Evolutionary conservation across 2,888 invertebrate genomes (phyloP), one percentile per base, ranked within the genome.

Genomic region (Campopleginae sp.): DNA sequence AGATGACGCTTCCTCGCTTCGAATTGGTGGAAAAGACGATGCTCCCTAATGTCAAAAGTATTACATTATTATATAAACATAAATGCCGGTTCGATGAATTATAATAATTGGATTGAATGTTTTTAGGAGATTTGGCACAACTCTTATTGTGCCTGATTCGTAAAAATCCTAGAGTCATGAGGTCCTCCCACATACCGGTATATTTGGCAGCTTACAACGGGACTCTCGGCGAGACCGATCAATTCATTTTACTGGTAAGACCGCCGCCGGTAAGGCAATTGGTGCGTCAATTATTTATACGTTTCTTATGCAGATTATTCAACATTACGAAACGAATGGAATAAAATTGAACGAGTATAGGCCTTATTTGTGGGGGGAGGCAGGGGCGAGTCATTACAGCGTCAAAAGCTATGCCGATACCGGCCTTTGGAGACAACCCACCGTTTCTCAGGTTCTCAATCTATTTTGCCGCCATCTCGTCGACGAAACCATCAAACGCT

Each of bases 311-410:
- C 94, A 95, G 72, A 94, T 98, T 86, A 92, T 98, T 79, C 95
- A 96, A 87, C 94, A 95, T 85, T 97, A 97, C 94, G 97, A 98
- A 94, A 94, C 94, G 84, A 95, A 95, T 90, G 96, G 96, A 75
- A 94, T 96, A 82, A 95, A 95, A 27, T 94, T 97, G 14, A 94
- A 95, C 72, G 95, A 96, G 89, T 97, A 95, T 92, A 96, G 97
- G 86, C 98, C 98, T 0, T 97, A 97, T 90, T 94, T 98, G 0
- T 98, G 97, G 97, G 98, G 98, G 0, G 96, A 96, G 91, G 96
- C 97, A 2, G 98, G 98, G 0, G 96, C 97, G 0, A 96, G 96
- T 74, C 96, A 97, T 92, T 98, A 97, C 91, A 96, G 97, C 1
- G 95, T 97, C 0, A 94, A 95, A 72, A 95, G 95, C 19, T 94